phyloP scores from a whole-genome alignment of 2,113 vertebrate genomes.

The Elaphurus davidianus region DNA sequence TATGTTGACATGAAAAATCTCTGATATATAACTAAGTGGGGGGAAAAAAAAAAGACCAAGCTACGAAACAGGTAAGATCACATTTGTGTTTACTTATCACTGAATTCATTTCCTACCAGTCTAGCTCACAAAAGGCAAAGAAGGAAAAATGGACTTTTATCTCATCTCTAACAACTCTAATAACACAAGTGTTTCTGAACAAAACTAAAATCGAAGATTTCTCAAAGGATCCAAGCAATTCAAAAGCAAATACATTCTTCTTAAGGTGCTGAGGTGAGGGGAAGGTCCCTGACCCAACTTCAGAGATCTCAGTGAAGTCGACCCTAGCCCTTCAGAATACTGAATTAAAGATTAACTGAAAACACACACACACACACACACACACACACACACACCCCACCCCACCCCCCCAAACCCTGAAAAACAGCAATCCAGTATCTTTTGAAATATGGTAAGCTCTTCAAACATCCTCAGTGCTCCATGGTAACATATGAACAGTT shows the following conservation, averaged over 20 bases:
- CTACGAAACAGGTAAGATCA: not conserved
- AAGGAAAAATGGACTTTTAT: not conserved
- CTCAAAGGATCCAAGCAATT: conserved; percentile 31
- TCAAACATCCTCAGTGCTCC: conserved; percentile 34
- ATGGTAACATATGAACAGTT: not conserved
- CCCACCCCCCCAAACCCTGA: not conserved
- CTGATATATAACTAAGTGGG: not conserved
- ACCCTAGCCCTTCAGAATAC: not conserved
- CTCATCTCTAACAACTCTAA: conserved; percentile 17
- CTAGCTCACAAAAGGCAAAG: conserved; percentile 19
- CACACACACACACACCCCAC: not conserved
- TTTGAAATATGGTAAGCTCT: not conserved
- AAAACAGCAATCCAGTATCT: not conserved
- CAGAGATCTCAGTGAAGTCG: conserved; percentile 23
- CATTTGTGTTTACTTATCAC: not conserved
- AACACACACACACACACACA: not conserved
- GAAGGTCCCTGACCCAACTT: not conserved
- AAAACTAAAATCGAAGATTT: conserved; percentile 1
- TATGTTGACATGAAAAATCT: not conserved
- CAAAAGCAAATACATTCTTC: not conserved
- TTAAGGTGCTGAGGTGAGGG: not conserved
- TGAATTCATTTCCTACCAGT: conserved; percentile 32
- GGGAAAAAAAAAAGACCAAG: not conserved
- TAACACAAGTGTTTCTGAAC: conserved; percentile 11
- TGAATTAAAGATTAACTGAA: conserved; percentile 3